A percentile compares a stretch with the other conserved stretches of the same genome.
These are phyloP conservation scores for Apodemus agrarius DNA, from an alignment of 2,797 vertebrate species.

Conservation along the genomic window DNA sequence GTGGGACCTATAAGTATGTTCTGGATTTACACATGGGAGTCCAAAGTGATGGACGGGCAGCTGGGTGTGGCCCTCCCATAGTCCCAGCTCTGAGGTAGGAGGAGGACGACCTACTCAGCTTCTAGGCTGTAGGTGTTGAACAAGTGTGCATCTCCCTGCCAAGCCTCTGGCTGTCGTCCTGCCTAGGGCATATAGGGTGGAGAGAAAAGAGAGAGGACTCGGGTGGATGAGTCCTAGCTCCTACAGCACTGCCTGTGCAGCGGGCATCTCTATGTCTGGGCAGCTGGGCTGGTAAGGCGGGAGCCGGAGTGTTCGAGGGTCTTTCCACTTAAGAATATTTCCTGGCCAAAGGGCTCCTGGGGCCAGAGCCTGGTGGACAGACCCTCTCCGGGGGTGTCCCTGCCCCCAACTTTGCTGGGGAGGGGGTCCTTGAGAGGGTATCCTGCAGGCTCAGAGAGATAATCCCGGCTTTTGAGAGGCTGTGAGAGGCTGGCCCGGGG, in stretches of 20 bases:
- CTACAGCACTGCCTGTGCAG: not conserved
- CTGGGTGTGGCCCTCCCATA: not conserved
- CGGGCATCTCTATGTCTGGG: not conserved
- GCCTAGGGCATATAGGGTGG: not conserved
- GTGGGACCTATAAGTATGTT: not conserved
- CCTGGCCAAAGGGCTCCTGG: not conserved
- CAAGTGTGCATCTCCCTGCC: fast-evolving
- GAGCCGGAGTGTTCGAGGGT: fast-evolving
- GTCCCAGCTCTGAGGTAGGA: not conserved
- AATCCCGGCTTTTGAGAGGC: constrained; percentile 87
- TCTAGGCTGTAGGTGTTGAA: not conserved
- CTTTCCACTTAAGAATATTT: not conserved
- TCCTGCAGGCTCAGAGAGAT: constrained; percentile 84
- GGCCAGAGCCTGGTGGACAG: not conserved
- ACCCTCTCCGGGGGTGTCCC: not conserved
- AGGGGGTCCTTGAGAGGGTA: constrained; percentile 80
- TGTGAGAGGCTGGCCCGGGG: constrained; percentile 86
- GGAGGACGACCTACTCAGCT: fast-evolving
- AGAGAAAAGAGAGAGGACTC: no score
- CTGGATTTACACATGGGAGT: not conserved
- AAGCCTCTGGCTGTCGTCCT: not conserved
- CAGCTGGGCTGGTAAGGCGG: not conserved
- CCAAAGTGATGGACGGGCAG: not conserved
- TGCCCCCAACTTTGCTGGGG: constrained; percentile 51
- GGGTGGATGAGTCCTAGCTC: not conserved